Evolutionary conservation across 2,113 vertebrate species (phyloP).

Genomic region (Poeciliopsis retropinna): DNA sequence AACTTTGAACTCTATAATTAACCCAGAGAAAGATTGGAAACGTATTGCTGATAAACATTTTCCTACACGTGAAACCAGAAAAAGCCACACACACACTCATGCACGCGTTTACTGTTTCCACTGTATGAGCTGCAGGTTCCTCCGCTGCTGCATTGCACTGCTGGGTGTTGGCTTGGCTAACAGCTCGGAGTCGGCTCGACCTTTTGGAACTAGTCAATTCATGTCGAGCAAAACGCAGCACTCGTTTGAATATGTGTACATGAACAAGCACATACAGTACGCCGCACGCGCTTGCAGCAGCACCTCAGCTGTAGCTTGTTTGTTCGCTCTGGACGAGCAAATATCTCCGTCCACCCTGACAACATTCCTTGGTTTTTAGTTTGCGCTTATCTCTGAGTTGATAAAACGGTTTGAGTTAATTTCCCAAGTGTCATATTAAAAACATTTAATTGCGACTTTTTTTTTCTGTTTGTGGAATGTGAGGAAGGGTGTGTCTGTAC

Average conservation of each 20-base stretch:
- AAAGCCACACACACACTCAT: not conserved
- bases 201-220: slow-evolving; percentile 14
- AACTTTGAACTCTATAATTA: not conserved
- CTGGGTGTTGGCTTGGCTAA: slow-evolving; percentile 59
- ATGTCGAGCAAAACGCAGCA: slow-evolving; percentile 14
- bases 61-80: not conserved
- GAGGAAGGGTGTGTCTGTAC: slow-evolving; percentile 73
- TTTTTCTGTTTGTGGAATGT: slow-evolving; percentile 42
- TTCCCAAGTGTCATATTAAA: not conserved
- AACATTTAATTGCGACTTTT: slow-evolving; percentile 4
- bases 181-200: slow-evolving; percentile 10
- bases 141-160: slow-evolving; percentile 46
- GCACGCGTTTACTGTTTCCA: slow-evolving; percentile 4
- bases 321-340: too few relatives aligned
- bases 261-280: not conserved
- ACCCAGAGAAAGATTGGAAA: not conserved
- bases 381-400: not conserved
- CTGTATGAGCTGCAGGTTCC: slow-evolving; percentile 17
- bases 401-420: not conserved
- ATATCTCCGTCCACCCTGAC: not conserved
- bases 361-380: not conserved
- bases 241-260: not conserved
- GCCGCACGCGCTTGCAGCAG: not conserved
- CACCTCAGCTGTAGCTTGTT: slow-evolving; percentile 1
- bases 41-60: not conserved